These are phyloP conservation scores for Girardinus metallicus DNA, from an alignment of 2,797 vertebrate genomes.

Conservation along the genomic window DNA sequence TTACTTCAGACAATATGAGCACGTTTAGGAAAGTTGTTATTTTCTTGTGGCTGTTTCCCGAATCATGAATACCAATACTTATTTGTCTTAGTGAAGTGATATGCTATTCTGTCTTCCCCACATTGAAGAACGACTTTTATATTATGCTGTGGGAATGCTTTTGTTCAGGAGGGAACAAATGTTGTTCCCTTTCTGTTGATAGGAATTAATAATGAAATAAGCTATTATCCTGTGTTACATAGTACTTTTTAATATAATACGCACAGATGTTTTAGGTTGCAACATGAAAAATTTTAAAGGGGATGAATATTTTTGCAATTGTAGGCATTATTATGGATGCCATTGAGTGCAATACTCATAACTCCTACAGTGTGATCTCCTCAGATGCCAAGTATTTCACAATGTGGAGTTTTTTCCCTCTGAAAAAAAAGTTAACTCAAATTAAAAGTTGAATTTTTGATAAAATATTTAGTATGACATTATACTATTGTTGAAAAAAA, in stretches of 20 bases:
- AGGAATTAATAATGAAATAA: background rate
- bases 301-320: background rate
- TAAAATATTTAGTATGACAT: background rate
- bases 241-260: background rate
- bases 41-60: background rate
- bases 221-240: background rate
- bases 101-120: background rate
- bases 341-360: background rate
- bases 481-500: background rate
- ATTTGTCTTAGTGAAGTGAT: background rate
- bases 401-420: background rate
- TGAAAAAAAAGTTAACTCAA: background rate
- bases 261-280: background rate
- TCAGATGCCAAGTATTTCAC: background rate
- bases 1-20: too few relatives aligned
- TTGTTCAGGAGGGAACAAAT: background rate
- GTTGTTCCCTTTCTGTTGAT: background rate
- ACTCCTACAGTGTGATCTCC: background rate
- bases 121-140: background rate
- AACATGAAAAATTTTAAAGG: background rate
- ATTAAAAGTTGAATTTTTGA: background rate
- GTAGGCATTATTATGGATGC: background rate
- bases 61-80: background rate
- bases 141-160: background rate
- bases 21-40: background rate